These are phyloP conservation scores for Syngnathoides biaculeatus DNA, from an alignment of 2,113 vertebrate genomes.

Conservation along the genomic window DNA sequence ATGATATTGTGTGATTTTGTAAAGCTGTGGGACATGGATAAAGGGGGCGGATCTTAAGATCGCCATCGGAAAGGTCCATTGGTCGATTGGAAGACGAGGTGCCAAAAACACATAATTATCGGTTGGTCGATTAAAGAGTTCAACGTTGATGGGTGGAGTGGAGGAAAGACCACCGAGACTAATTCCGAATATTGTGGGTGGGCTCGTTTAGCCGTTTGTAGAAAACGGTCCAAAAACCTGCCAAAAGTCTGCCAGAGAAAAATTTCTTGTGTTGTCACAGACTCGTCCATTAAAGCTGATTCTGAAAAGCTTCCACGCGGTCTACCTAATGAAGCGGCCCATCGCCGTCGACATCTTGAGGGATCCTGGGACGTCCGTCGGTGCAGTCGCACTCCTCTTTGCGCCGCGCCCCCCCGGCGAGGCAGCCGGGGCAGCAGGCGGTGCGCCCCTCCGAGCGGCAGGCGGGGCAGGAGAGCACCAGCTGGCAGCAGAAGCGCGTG, in stretches of 20 bases:
- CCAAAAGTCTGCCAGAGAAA: no score
- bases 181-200: not conserved
- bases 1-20: no score
- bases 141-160: no score
- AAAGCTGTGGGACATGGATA: no score
- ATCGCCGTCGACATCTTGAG: constrained; percentile 65
- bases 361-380: constrained; percentile 75
- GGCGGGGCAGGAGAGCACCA: constrained; percentile 81
- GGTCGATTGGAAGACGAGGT: no score
- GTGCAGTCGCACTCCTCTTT: constrained; percentile 95
- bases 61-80: no score
- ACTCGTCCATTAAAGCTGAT: no score
- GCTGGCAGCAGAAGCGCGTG: constrained; percentile 84
- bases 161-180: not conserved
- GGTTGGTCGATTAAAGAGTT: no score
- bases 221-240: not conserved
- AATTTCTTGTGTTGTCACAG: no score
- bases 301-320: not conserved
- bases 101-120: no score
- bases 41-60: no score
- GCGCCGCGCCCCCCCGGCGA: constrained; percentile 58
- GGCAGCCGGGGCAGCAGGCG: constrained; percentile 86
- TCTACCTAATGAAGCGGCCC: not conserved
- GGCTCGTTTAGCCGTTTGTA: not conserved
- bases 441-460: constrained; percentile 79